These are phyloP conservation scores for Henicopernis longicauda DNA, from an alignment of 2,113 vertebrate genomes.

Conservation along the genomic window DNA sequence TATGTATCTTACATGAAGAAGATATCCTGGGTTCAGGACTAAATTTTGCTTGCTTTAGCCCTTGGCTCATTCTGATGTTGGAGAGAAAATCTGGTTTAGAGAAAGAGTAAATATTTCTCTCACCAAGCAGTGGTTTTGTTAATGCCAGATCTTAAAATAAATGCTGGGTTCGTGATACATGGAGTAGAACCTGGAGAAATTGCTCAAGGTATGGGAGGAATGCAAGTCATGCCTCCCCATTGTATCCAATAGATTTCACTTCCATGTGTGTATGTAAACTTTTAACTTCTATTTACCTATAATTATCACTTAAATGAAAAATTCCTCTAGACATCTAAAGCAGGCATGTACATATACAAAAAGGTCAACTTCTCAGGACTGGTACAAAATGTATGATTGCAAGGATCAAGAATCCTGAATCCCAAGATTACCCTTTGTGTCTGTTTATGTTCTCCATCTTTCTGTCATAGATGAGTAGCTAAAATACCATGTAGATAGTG, in stretches of 20 bases:
- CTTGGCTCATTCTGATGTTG: background rate
- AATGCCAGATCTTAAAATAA: background rate
- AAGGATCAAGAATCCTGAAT: background rate
- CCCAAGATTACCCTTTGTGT: background rate
- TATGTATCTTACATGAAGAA: background rate
- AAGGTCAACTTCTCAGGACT: background rate
- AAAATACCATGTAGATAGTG: background rate
- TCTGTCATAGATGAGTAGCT: background rate
- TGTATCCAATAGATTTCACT: background rate
- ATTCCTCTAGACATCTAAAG: background rate
- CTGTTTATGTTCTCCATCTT: background rate
- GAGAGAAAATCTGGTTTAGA: background rate
- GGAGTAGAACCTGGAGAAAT: background rate
- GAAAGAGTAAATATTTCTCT: conserved; percentile 33
- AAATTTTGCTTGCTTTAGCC: background rate
- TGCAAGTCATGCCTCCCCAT: background rate
- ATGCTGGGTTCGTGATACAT: background rate
- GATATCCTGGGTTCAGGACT: background rate
- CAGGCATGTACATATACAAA: background rate
- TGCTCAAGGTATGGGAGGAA: background rate
- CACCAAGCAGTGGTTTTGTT: background rate
- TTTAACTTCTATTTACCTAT: background rate
- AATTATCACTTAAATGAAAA: background rate
- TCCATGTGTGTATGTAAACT: background rate
- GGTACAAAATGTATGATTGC: background rate